Evolutionary conservation across 2,113 vertebrate genomes (phyloP), one percentile per base, ranked within the genome.

Genomic region (Brienomyrus brachyistius): DNA sequence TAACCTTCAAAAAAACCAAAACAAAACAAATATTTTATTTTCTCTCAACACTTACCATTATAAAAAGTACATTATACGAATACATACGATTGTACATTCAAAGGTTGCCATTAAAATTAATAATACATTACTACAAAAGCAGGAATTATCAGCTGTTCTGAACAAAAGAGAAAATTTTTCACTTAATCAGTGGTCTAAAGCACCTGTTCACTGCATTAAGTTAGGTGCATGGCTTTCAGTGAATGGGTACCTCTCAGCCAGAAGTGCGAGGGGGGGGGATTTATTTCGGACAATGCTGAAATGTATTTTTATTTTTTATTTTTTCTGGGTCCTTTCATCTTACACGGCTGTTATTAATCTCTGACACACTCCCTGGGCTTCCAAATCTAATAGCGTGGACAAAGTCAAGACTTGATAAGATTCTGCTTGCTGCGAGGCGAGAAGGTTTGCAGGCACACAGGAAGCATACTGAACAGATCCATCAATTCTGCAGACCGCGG

Each of bases 401-500:
- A 91, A 88, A 90, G 66, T 50, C 87, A 74, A 83, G 88, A 35
- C 15, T 87, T 11, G 52, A 74, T 91, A 23, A 91, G 82, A 92
- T 88, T 88, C 80, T 89, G 59, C 86, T 91, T 74, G 89, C 82
- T 87, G 90, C 88, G 82, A 90, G 86, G 90, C 70, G 89, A 48
- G 86, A 82, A 84, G 88, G 88, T 74, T 88, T 90, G 50, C 19
- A n/a, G 59, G 91, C 94, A 93, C 93, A 93, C 93, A 93, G 91
- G 91, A 95, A 92, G 94, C 92, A 94, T 95, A 94, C 94, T 94
- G 94, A 88, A 94, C 94, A 92, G 94, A 94, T 95, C 93, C 92
- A 93, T 95, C 94, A 95, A 93, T 94, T 94, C 93, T 90, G 93
- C 92, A 93, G 94, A 94, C 93, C 93, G 92, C 93, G 91, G 92